phyloP scores from a whole-genome alignment of 2,113 vertebrate genomes.

The Crocuta crocuta region DNA sequence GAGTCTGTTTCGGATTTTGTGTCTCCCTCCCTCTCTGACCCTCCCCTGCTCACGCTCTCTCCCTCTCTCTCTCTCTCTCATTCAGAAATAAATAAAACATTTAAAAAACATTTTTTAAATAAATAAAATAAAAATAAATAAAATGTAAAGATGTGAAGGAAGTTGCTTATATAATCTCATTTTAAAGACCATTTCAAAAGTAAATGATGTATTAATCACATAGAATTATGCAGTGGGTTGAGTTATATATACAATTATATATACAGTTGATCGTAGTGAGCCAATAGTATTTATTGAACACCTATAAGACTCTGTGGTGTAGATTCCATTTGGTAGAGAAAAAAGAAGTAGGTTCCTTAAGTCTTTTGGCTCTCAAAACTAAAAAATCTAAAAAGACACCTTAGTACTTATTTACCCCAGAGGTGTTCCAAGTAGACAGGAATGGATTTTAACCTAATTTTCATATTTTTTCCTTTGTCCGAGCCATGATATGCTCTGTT shows the following conservation, averaged over 20 bases:
- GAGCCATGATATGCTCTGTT: not conserved
- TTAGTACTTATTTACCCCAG: conserved; percentile 39
- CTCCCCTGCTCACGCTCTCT: too few relatives aligned
- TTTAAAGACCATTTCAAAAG: conserved; percentile 54
- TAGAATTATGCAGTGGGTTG: not conserved
- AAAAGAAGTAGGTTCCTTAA: not conserved
- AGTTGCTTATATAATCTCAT: conserved; percentile 21
- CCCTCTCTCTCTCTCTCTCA: too few relatives aligned
- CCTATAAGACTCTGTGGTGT: not conserved
- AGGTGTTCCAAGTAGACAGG: not conserved
- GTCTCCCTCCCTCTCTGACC: too few relatives aligned
- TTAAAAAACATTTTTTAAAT: too few relatives aligned
- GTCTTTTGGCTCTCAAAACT: not conserved
- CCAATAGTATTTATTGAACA: not conserved
- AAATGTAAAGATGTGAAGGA: conserved; percentile 21
- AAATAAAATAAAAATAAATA: not conserved
- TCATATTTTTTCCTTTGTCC: conserved; percentile 54
- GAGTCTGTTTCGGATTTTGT: too few relatives aligned
- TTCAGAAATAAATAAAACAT: too few relatives aligned
- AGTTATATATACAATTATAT: not conserved
- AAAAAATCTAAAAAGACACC: not conserved
- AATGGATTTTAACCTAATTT: conserved; percentile 34
- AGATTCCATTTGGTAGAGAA: not conserved
- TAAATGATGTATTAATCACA: not conserved
- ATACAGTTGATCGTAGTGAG: not conserved